These are phyloP conservation scores for Tetragnatha versicolor DNA, from an alignment of 1,140 invertebrate genomes.

Conservation along the genomic window DNA sequence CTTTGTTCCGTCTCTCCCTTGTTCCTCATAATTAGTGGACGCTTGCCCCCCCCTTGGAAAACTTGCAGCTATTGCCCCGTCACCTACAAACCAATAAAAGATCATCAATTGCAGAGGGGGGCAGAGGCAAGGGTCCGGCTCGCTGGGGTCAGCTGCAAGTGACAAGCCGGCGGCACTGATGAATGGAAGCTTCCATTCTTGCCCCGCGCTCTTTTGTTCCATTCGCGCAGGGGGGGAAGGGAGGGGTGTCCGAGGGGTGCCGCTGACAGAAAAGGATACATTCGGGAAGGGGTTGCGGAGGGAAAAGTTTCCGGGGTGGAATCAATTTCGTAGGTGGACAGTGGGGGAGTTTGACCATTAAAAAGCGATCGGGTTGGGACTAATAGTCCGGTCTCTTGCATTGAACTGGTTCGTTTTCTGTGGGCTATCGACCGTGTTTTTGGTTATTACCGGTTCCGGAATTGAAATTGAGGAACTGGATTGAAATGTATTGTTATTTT, in stretches of 20 bases:
- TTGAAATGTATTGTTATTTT: too few species aligned
- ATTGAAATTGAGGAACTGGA: too few species aligned
- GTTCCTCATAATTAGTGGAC: constrained; percentile 53
- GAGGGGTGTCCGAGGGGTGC: constrained; percentile 9
- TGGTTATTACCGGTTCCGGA: too few species aligned
- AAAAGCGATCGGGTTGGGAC: neutral
- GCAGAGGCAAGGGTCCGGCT: neutral
- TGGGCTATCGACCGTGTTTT: too few species aligned
- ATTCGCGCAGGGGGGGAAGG: constrained; percentile 29
- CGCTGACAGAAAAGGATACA: constrained; percentile 23
- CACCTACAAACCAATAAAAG: constrained; percentile 55
- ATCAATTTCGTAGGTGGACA: neutral
- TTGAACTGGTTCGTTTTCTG: too few species aligned
- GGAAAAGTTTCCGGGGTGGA: neutral
- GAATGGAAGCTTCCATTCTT: constrained; percentile 53
- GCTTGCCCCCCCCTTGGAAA: constrained; percentile 20
- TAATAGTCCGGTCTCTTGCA: too few species aligned
- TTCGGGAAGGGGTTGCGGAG: constrained; percentile 6
- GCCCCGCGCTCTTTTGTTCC: constrained; percentile 43
- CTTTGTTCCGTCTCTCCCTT: constrained; percentile 23
- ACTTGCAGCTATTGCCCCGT: neutral
- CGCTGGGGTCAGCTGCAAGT: constrained; percentile 35
- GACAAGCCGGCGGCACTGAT: constrained; percentile 49
- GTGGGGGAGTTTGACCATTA: neutral
- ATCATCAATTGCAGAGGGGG: constrained; percentile 48